Conservation (phyloP, 2,797 vertebrate genomes). For the Babyrousa celebensis region DNA sequence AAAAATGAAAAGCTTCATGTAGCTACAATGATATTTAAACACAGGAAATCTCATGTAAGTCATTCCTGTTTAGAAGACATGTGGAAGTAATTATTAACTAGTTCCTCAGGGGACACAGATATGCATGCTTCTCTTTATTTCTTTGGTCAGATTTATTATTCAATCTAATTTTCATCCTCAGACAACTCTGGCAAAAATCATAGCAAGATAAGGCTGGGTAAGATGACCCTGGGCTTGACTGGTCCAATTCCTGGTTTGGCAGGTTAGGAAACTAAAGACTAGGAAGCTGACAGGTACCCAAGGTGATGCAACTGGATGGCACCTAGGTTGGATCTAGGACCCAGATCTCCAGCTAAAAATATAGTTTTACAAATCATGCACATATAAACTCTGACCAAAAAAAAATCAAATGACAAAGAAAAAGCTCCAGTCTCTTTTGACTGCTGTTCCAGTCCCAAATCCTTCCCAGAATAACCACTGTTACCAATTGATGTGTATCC, state of each 20-base stretch:
- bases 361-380: neutral
- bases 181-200: neutral
- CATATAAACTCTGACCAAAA: neutral
- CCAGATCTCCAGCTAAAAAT: neutral
- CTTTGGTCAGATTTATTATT: neutral
- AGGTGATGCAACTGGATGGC: neutral
- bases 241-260: neutral
- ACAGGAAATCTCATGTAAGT: neutral
- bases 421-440: neutral
- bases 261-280: neutral
- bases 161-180: neutral
- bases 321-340: neutral
- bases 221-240: neutral
- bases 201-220: neutral
- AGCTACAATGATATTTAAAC: neutral
- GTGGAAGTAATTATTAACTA: neutral
- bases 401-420: neutral
- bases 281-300: neutral
- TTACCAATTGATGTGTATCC: neutral
- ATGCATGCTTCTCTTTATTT: neutral
- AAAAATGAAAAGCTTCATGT: slow-evolving; percentile 46
- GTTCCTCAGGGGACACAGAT: neutral
- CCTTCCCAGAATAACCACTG: neutral
- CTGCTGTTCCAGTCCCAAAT: neutral
- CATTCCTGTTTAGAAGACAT: neutral